Evolutionary conservation across 2,888 invertebrate genomes (phyloP), one percentile per base, ranked within the genome.

Genomic region (Monopis laevigella): DNA sequence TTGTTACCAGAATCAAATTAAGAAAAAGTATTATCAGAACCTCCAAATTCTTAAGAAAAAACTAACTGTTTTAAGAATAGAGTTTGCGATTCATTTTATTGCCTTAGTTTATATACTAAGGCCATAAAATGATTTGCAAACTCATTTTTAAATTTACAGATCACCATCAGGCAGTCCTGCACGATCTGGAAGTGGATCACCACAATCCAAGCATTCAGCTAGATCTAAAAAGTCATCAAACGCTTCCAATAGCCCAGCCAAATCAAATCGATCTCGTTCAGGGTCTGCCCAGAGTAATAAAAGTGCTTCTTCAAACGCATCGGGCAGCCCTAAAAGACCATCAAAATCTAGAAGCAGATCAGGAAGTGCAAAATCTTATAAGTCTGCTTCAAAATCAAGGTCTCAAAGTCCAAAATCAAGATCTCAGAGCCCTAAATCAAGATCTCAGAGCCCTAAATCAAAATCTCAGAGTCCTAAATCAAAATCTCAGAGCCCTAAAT

Each of bases 231-330:
- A 63, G 48, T 73, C 75, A 1, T 77, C 78, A 12, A 67, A 65
- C 51, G 65, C 58, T 24, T 69, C 77, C 10, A 59, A 70, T 6
- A 75, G 77, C 55, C 78, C 74, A 7, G 72, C 57, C 6, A 63
- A 51, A 17, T 74, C 75, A 1, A 66, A 73, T 35, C 59, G 68
- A 54, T 75, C 81, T 35, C 59, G 68, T 54, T 75, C 81, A 2
- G 73, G 70, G 3, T 80, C 80, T 6, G 67, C 66, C 14, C 68
- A 59, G 3, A 82, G 83, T 42, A 63, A 69, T 43, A 80, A 77
- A 51, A 82, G 83, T 8, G 73, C 69, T 5, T 75, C 78, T 13
- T 72, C 73, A 3, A 65, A 65, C 32, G 69, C 62, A 27, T 82
- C 83, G 1, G 72, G 66, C 13, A 74, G 70, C 39, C 70, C 67